phyloP scores from a whole-genome alignment of 2,113 vertebrate genomes.

The Xiphorhynchus elegans region DNA sequence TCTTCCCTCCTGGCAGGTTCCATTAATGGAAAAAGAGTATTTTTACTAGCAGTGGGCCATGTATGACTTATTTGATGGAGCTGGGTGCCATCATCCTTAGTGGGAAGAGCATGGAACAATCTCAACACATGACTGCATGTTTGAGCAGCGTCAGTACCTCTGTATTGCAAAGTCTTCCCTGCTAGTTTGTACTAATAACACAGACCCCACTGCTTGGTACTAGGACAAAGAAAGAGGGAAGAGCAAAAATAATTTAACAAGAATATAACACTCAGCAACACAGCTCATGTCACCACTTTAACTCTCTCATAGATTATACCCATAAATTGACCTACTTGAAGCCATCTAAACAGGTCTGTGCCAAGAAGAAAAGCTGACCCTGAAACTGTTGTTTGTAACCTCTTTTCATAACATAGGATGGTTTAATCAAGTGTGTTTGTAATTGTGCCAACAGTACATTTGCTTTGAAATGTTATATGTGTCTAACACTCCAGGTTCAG shows the following conservation, averaged over 20 bases:
- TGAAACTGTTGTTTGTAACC: background rate
- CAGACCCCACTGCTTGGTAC: background rate
- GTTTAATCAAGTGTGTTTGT: slow-evolving; percentile 25
- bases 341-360: background rate
- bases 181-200: background rate
- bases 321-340: background rate
- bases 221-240: background rate
- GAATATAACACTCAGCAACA: background rate
- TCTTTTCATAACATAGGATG: background rate
- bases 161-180: background rate
- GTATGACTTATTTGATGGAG: background rate
- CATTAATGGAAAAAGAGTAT: background rate
- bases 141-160: background rate
- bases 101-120: background rate
- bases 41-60: slow-evolving; percentile 8
- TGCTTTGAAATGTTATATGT: slow-evolving; percentile 34
- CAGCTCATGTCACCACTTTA: background rate
- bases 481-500: background rate
- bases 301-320: background rate
- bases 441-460: background rate
- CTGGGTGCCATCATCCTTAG: background rate
- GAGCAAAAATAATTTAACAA: background rate
- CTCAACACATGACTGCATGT: background rate
- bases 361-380: background rate
- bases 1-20: background rate